These are phyloP conservation scores for Catharus ustulatus DNA, from an alignment of 2,797 vertebrate species.

Conservation along the genomic window DNA sequence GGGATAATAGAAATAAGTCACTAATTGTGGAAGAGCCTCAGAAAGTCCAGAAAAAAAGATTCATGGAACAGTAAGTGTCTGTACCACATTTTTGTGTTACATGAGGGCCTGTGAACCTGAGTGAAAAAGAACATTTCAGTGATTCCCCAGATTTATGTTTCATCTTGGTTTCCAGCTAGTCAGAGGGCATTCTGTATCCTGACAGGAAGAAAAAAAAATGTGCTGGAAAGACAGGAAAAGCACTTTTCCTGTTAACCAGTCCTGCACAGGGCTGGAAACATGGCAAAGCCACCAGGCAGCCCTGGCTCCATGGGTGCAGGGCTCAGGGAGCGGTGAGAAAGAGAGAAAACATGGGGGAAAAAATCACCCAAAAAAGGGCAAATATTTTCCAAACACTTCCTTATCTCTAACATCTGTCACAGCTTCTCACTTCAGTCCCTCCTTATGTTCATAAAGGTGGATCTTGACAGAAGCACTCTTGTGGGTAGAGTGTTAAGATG, in stretches of 20 bases:
- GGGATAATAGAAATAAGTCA: background rate
- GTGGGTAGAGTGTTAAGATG: background rate
- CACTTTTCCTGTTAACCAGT: accelerated
- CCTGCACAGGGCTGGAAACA: accelerated
- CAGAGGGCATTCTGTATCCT: background rate
- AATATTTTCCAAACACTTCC: background rate
- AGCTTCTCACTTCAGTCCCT: background rate
- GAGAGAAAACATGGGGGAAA: accelerated
- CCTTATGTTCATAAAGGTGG: background rate
- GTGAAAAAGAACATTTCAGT: background rate
- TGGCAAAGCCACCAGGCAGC: background rate
- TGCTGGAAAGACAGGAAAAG: background rate
- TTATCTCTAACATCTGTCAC: background rate
- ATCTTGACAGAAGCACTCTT: background rate
- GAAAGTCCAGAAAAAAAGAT: background rate
- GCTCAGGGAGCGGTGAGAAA: background rate
- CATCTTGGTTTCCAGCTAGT: background rate
- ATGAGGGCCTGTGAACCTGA: background rate
- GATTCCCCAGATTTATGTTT: background rate
- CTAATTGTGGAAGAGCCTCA: background rate
- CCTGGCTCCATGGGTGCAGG: accelerated
- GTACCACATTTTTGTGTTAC: background rate
- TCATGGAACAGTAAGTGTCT: background rate
- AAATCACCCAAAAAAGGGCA: background rate
- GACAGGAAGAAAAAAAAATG: background rate